phyloP scores from a whole-genome alignment of 2,113 vertebrate genomes.

The Anarrhichthys ocellatus region DNA sequence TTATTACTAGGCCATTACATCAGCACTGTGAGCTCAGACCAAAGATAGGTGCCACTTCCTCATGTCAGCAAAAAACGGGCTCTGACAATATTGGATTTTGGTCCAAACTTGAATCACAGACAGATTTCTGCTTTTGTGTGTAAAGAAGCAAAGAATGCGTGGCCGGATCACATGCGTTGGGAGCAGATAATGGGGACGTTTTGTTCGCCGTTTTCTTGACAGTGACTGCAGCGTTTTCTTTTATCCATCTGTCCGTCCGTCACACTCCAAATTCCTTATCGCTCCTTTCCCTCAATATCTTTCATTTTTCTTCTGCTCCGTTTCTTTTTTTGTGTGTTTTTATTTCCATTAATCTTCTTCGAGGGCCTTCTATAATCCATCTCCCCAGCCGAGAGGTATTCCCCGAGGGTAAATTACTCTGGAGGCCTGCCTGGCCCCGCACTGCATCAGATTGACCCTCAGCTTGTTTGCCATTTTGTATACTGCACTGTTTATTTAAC shows the following conservation, averaged over 20 bases:
- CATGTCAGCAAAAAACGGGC: slow-evolving; percentile 54
- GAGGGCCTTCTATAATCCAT: slow-evolving; percentile 95
- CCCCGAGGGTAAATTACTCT: slow-evolving; percentile 99
- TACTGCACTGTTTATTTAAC: slow-evolving; percentile 99
- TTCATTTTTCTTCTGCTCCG: slow-evolving; percentile 11
- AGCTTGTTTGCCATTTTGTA: slow-evolving; percentile 99
- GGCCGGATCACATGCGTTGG: neutral
- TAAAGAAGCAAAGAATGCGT: slow-evolving; percentile 10
- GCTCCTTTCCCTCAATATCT: slow-evolving; percentile 33
- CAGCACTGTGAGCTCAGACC: slow-evolving; percentile 68
- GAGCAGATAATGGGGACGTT: slow-evolving; percentile 15
- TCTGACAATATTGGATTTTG: slow-evolving; percentile 56
- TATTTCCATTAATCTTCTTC: slow-evolving; percentile 97
- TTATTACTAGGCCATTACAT: slow-evolving; percentile 80
- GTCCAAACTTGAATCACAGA: slow-evolving; percentile 33
- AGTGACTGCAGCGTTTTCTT: neutral
- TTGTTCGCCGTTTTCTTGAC: neutral
- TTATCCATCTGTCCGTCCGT: slow-evolving; percentile 40
- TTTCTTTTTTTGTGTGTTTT: slow-evolving; percentile 74
- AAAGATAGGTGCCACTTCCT: slow-evolving; percentile 66
- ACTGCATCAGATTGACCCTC: slow-evolving; percentile 99
- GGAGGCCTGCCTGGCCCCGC: slow-evolving; percentile 95
- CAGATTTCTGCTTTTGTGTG: slow-evolving; percentile 3
- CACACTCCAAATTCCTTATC: slow-evolving; percentile 33
- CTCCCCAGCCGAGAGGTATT: slow-evolving; percentile 94